phyloP scores from a whole-genome alignment of 92 coral and sea anemone genomes.

The Actinernus sp. region DNA sequence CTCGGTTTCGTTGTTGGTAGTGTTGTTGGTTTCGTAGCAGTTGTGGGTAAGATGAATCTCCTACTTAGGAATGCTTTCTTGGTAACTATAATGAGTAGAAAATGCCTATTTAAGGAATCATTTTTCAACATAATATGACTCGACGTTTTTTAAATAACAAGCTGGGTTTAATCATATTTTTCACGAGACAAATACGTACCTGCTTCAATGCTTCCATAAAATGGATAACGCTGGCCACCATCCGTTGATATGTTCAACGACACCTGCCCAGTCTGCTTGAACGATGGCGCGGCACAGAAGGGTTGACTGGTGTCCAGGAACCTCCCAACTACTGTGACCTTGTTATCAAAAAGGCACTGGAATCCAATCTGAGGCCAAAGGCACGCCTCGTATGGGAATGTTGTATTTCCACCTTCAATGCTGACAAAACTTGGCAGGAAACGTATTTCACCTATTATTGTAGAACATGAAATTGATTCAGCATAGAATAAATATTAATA shows the following conservation, averaged over 20 bases:
- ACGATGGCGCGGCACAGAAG: conserved; percentile 10
- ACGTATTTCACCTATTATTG: no score
- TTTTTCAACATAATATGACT: not conserved
- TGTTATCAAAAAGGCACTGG: conserved; percentile 13
- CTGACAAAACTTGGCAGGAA: conserved; percentile 5
- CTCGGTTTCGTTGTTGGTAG: not conserved
- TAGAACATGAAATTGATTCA: no score
- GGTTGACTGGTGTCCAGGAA: conserved; percentile 5
- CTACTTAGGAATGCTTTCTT: not conserved
- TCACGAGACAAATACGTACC: conserved; percentile 1
- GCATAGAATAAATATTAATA: no score
- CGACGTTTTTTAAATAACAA: not conserved
- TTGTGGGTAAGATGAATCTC: not conserved
- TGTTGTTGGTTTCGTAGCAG: not conserved
- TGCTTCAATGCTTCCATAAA: not conserved
- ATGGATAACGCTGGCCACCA: conserved; percentile 3
- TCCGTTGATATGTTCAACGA: not conserved
- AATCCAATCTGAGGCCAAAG: conserved; percentile 39
- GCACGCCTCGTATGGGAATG: conserved; percentile 14
- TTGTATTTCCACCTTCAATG: conserved; percentile 4
- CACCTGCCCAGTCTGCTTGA: conserved; percentile 1
- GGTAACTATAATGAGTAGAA: conserved; percentile 11
- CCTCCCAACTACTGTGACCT: not conserved
- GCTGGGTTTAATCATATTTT: not conserved
- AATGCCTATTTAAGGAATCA: not conserved